Evolutionary conservation across 2,113 vertebrate species (phyloP), one percentile per base, ranked within the genome.

Genomic region (Salvator merianae): DNA sequence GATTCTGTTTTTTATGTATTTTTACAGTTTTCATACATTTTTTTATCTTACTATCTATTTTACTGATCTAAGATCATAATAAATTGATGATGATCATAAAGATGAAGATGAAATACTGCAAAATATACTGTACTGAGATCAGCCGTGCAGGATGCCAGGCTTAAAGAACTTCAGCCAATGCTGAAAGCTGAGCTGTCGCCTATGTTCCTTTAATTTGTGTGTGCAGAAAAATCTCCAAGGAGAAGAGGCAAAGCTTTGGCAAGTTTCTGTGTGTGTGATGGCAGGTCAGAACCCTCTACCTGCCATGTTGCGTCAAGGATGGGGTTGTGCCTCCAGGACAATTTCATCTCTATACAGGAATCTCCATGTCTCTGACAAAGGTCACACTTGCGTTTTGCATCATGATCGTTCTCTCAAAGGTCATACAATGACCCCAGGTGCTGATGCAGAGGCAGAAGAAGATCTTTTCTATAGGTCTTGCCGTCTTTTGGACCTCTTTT

Each of bases 401-500:
- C 74, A 40, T 43, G 28, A 63, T 74, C 68, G 34, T n/a, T 34
- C 59, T 69, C 74, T 69, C 63, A 77, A 70, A 77, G 74, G 50
- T 84, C 74, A 84, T 2, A 7, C 7, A 38, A 40, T 40, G 47
- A 84, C 82, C 74, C 7, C 47, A 84, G 82, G 82, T 77, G 82
- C 1, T 76, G 82, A 3, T 38, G 28, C 2, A 9, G 16, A 50
- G n/a, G 50, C 22, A 34, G 38, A 75, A 63, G 71, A 50, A 36
- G 62, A 2, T 38, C 26, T 53, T 73, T 14, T 32, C 50, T 75
- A 55, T 12, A 13, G 0, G 43, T 28, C 26, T 24, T 30, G 26
- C 59, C 14, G 13, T 14, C 40, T 43, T 9, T 73, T 14, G 50
- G 38, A 7, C 20, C 5, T 26, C 26, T 34, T 50, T 28, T 62